These are phyloP conservation scores for Tympanoctomys barrerae DNA, from an alignment of 2,797 vertebrate genomes.

Conservation along the genomic window DNA sequence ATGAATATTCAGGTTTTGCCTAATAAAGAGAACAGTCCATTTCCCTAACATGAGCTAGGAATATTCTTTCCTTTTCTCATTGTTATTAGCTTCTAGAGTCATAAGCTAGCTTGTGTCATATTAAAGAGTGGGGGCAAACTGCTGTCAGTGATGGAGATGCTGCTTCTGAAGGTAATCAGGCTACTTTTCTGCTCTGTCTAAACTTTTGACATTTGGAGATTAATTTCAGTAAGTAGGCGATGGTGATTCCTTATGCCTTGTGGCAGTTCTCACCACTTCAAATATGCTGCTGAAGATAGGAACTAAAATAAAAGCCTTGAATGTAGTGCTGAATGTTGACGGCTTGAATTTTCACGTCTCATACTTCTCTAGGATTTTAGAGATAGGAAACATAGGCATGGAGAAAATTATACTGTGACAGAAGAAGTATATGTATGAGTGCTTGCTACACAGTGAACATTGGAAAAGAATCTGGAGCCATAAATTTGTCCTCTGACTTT, in stretches of 20 bases:
- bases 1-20: conserved; percentile 22
- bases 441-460: background rate
- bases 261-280: background rate
- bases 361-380: background rate
- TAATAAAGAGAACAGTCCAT: background rate
- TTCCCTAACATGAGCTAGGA: background rate
- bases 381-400: background rate
- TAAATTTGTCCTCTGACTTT: background rate
- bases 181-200: background rate
- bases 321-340: background rate
- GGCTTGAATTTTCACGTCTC: background rate
- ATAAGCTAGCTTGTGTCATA: background rate
- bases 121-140: background rate
- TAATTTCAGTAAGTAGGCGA: background rate
- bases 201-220: background rate
- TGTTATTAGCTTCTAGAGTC: background rate
- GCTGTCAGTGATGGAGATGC: background rate
- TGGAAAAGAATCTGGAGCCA: background rate
- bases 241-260: background rate
- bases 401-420: background rate
- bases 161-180: background rate
- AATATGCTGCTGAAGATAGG: background rate
- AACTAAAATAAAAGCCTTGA: background rate
- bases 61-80: background rate
- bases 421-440: background rate